Base-by-base conservation (phyloP, 2,888 invertebrate species). In the Salpingus planirostris region DNA sequence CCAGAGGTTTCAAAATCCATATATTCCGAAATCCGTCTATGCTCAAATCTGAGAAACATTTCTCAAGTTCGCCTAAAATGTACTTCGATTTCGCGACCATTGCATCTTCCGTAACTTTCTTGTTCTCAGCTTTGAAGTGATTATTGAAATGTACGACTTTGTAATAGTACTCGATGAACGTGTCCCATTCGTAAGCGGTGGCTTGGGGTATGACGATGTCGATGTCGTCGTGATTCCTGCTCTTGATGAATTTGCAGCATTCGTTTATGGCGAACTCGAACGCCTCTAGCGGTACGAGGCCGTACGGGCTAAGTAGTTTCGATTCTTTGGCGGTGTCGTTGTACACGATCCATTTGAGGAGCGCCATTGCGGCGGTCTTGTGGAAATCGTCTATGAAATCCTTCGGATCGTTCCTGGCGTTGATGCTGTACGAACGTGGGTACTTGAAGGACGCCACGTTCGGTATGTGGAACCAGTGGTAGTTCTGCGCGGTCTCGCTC, bases 1-100 rank as follows among this genome's bases (percentile, higher is more conserved):
- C 79, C 2, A 80, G 81, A 0, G 91, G 91, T 59, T 92, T 92
- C 24, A 92, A 71, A 39, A 92, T 89, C 91, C 91, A 92, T 45
- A 90, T 76, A 63, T 91, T 89, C 54, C 78, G 74, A 43, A 71
- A 72, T 1, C 91, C 91, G 64, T 90, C 90, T 56, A 79, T 74
- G 38, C 71, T 69, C 29, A 81, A 59, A 52, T 76, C 76, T 0
- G 79, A 76, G 45, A 75, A 74, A 46, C 70, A 70, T 31, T 62
- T 66, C 35, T 68, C 66, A 13, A 84, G 66, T 47, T 75, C 70
- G 38, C 69, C 68, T 5, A 85, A 55, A 34, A 80, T 63, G 46
- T 67, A 69, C 43, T 70, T 71, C 7, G 78, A 68, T 58, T 62
- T 56, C 29, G 64, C 55, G 1, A 68, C 52, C 34, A 70, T 11